Base-by-base conservation (phyloP, 2,113 vertebrate genomes). In the Acinonyx jubatus region DNA sequence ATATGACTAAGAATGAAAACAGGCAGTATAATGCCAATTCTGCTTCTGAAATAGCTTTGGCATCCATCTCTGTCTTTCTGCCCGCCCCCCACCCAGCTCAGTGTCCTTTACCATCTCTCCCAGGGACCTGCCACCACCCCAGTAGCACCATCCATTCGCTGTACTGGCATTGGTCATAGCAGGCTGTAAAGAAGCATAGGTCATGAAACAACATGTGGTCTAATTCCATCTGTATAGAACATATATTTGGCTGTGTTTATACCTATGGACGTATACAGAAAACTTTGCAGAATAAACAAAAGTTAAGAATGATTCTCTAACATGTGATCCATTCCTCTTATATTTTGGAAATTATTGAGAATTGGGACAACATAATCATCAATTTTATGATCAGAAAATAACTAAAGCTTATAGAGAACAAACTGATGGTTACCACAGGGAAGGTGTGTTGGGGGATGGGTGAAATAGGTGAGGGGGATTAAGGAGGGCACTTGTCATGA, bases 321-420 rank as follows among this genome's bases (percentile, higher is more conserved):
- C n/a, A 91, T 45, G 23, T 31, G 5, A 15, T 23, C 18, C 66
- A 1, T 71, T 86, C 73, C 52, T 86, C 90, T 65, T 36, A 36
- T 91, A 57, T 69, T 78, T 84, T 92, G 33, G 45, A 94, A 93
- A 57, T 45, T 66, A 50, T 2, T 80, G 63, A 33, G 50, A 69
- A 84, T 52, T 78, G 33, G 69, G 23, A 36, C 94, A 87, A 76
- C 7, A 90, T 61, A 38, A 93, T 76, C 29, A 79, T 83, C 84
- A 88, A 78, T 66, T 93, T 84, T 80, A 29, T 78, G 74, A 81
- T 96, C 55, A 91, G 57, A 79, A 93, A 94, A 90, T 52, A 65
- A 76, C 38, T 55, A 82, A 93, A 63, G 27, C 14, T 16, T 76
- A 45, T 31, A 16, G 25, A 48, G 27, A 76, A 73, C 21, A 74